Evolutionary conservation across 2,888 invertebrate genomes (phyloP).

Genomic region (Lampropteryx suffumata): DNA sequence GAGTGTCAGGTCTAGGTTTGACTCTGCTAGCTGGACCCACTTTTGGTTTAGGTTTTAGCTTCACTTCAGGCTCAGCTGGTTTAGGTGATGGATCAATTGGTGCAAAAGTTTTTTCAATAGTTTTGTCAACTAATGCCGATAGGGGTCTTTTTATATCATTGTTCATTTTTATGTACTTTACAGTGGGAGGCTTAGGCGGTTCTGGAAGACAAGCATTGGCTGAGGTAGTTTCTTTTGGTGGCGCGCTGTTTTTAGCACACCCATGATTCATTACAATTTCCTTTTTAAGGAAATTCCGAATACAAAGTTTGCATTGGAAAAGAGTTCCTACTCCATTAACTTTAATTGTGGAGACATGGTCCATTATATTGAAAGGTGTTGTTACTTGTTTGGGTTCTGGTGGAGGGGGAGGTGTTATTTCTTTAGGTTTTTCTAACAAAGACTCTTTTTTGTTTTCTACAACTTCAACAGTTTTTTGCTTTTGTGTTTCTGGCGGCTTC

Average conservation of each 20-base stretch:
- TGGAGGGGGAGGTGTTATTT: constrained; percentile 30
- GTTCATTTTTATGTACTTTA: constrained; percentile 68
- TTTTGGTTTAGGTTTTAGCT: constrained; percentile 62
- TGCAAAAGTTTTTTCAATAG: constrained; percentile 25
- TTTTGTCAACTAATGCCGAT: constrained; percentile 33
- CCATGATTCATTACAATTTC: constrained; percentile 67
- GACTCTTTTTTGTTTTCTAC: constrained; percentile 22
- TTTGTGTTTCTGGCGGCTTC: constrained; percentile 9
- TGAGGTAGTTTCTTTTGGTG: constrained; percentile 52
- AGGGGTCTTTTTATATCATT: constrained; percentile 42
- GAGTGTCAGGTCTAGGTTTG: constrained; percentile 34
- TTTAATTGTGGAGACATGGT: constrained; percentile 71
- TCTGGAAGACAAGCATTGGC: constrained; percentile 49
- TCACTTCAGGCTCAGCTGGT: constrained; percentile 31
- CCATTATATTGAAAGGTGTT: constrained; percentile 69
- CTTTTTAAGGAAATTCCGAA: constrained; percentile 71
- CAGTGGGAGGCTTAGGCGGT: constrained; percentile 59
- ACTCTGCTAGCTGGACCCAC: constrained; percentile 72
- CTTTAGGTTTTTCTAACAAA: constrained; percentile 26
- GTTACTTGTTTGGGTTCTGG: constrained; percentile 21
- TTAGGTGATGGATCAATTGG: constrained; percentile 18
- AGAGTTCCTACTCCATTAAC: constrained; percentile 74
- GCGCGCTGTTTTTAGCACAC: constrained; percentile 69
- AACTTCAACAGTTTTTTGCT: constrained; percentile 7
- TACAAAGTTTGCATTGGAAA: constrained; percentile 74